Conservation (phyloP, 2,888 invertebrate species). For the Ichneumoninae sp. region DNA sequence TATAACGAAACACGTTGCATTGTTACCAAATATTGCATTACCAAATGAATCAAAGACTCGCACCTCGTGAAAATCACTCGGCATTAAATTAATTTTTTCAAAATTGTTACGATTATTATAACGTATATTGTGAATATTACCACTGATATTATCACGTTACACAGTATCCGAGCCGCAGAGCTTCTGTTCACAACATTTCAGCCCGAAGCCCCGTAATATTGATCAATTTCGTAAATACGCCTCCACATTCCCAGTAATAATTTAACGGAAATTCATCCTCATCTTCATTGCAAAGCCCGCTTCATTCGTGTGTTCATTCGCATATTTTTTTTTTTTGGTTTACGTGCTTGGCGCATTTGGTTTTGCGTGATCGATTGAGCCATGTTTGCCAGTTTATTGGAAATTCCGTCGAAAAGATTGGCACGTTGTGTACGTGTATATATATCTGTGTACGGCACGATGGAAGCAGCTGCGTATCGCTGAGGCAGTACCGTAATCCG, state of each 20-base stretch:
- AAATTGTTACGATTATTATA: too few relatives aligned
- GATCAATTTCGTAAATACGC: background rate
- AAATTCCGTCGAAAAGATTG: conserved; percentile 13
- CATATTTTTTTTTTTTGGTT: background rate
- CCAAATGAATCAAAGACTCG: too few relatives aligned
- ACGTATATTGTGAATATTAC: too few relatives aligned
- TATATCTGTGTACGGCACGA: background rate
- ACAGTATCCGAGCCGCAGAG: too few relatives aligned
- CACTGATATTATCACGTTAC: too few relatives aligned
- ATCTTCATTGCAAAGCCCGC: background rate
- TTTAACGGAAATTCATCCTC: background rate
- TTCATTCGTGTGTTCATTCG: background rate
- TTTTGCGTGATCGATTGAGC: background rate
- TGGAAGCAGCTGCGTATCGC: background rate
- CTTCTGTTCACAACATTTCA: too few relatives aligned
- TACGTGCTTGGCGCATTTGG: background rate
- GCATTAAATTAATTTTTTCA: too few relatives aligned
- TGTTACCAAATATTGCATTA: too few relatives aligned
- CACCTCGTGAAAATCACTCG: too few relatives aligned
- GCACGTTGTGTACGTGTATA: background rate
- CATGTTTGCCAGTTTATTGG: conserved; percentile 2
- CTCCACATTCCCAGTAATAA: background rate
- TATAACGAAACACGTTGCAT: too few relatives aligned
- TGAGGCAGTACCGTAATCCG: conserved; percentile 2
- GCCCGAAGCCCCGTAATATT: too few relatives aligned